Evolutionary conservation across 2,888 invertebrate species (phyloP).

Genomic region (Ecdyonurus torrentis): DNA sequence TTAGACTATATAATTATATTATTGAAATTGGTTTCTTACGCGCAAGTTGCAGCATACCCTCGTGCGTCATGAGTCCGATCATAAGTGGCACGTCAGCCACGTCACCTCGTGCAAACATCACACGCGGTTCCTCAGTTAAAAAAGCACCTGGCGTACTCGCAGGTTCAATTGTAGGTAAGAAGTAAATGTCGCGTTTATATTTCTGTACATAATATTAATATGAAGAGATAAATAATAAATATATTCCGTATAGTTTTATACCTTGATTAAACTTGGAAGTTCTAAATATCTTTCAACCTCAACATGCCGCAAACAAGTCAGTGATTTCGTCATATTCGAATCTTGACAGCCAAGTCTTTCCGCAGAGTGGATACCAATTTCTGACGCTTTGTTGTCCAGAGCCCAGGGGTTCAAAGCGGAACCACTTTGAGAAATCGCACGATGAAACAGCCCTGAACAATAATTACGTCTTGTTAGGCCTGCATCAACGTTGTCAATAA

Average conservation of each 20-base stretch:
- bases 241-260: neutral
- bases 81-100: conserved; percentile 16
- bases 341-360: neutral
- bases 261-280: neutral
- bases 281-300: neutral
- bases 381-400: neutral
- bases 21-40: too few relatives aligned
- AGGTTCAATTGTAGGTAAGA: neutral
- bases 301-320: neutral
- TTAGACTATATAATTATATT: too few relatives aligned
- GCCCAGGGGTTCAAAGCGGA: neutral
- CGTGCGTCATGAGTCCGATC: conserved; percentile 11
- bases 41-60: conserved; percentile 15
- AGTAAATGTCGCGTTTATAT: neutral
- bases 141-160: conserved; percentile 7
- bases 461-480: too few relatives aligned
- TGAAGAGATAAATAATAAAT: neutral
- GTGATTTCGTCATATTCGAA: neutral
- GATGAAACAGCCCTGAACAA: neutral
- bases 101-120: neutral
- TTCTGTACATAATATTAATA: too few relatives aligned
- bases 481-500: too few relatives aligned
- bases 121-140: conserved; percentile 13
- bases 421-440: neutral
- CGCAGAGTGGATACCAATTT: neutral